Conservation (phyloP, 2,113 vertebrate species). For the Scolopax mira region DNA sequence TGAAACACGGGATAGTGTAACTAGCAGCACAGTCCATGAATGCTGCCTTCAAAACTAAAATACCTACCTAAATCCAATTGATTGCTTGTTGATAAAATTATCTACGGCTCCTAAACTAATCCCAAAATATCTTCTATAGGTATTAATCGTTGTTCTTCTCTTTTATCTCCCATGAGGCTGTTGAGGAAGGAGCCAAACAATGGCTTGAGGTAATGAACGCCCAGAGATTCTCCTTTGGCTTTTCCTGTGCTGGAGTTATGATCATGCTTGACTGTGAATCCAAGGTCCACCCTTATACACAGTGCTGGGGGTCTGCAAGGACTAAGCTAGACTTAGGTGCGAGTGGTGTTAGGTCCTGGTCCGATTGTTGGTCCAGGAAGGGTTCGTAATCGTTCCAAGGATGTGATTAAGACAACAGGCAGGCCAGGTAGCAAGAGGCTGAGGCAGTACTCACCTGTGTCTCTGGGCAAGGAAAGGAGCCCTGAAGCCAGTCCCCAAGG, state of each 20-base stretch:
- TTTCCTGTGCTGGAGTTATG: background rate
- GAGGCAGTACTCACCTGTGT: background rate
- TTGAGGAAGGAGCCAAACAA: background rate
- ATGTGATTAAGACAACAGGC: background rate
- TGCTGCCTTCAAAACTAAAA: background rate
- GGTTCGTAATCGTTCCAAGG: too few relatives aligned
- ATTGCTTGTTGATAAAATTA: background rate
- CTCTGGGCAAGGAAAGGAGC: background rate
- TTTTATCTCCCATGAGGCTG: background rate
- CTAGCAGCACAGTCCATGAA: background rate
- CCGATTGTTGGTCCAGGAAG: too few relatives aligned
- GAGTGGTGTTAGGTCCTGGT: background rate
- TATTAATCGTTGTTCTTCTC: background rate
- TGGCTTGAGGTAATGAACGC: background rate
- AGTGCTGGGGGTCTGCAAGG: background rate
- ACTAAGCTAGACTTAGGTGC: background rate
- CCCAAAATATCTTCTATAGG: background rate
- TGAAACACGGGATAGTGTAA: rapidly evolving
- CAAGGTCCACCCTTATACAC: background rate
- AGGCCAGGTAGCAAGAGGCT: background rate
- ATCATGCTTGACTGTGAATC: background rate
- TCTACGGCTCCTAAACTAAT: background rate
- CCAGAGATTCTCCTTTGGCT: background rate
- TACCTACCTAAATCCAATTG: background rate
- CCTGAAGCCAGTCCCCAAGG: background rate